Percentiles rank a stretch among this genome's conserved stretches.
These are phyloP conservation scores for Gavia stellata DNA, from an alignment of 2,113 vertebrate genomes.

Conservation along the genomic window DNA sequence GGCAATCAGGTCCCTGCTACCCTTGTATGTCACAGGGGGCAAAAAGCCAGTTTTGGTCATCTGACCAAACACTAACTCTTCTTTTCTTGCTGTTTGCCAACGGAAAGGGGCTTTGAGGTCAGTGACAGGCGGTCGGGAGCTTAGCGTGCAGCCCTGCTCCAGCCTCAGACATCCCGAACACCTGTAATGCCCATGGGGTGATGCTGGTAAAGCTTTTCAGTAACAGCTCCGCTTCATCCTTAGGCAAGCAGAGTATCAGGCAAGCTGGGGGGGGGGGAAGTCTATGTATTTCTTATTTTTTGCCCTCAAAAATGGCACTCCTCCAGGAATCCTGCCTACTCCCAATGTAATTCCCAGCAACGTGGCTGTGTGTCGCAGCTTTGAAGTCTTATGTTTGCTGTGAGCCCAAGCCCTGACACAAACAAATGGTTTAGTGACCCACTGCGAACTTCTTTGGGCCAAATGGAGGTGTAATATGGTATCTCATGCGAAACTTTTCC, in stretches of 20 bases:
- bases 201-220: neutral
- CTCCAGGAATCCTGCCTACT: neutral
- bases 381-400: neutral
- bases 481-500: neutral
- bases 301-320: neutral
- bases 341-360: neutral
- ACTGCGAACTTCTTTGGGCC: neutral
- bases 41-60: neutral
- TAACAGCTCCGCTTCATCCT: neutral
- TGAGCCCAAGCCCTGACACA: neutral
- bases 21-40: rapidly evolving
- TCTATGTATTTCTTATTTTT: neutral
- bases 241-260: too few species aligned
- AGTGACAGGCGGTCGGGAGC: neutral
- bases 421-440: neutral
- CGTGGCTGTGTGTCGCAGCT: neutral
- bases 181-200: rapidly evolving
- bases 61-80: neutral
- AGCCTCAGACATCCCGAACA: too few species aligned
- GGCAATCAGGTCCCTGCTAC: neutral
- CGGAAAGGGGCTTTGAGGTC: neutral
- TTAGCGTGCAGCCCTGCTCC: neutral
- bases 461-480: neutral
- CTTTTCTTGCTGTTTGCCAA: neutral
- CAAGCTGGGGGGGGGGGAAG: rapidly evolving